These are phyloP conservation scores for Neolamprologus ventralis DNA, from an alignment of 2,113 vertebrate genomes.

Conservation along the genomic window DNA sequence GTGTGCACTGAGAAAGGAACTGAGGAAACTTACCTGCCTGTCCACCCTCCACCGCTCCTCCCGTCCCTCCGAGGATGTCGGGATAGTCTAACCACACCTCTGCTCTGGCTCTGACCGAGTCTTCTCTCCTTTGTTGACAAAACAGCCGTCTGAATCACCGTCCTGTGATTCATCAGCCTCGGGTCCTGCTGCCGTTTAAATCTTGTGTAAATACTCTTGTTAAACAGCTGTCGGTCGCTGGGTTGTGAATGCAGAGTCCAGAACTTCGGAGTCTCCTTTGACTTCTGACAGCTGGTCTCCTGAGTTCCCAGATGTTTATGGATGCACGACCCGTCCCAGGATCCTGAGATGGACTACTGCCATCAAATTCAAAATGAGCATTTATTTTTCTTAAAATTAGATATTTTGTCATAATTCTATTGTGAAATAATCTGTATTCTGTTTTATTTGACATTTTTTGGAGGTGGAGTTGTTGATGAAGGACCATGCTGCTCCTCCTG, in stretches of 20 bases:
- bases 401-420: too few species aligned
- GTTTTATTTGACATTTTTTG: neutral
- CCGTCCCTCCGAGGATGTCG: neutral
- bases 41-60: neutral
- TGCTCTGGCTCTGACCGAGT: neutral
- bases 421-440: too few species aligned
- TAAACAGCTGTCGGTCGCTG: neutral
- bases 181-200: fast-evolving
- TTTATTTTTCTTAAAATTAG: neutral
- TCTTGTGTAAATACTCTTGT: neutral
- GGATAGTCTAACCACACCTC: fast-evolving
- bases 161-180: neutral
- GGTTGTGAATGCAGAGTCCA: neutral
- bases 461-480: neutral
- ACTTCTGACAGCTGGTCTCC: neutral
- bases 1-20: neutral
- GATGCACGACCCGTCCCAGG: fast-evolving
- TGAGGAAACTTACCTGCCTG: neutral
- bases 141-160: fast-evolving
- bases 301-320: neutral
- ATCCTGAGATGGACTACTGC: fast-evolving
- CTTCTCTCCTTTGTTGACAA: neutral
- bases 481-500: neutral
- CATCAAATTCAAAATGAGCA: neutral
- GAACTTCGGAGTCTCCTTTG: neutral